Conservation (phyloP, 2,113 vertebrate species). For the Perccottus glenii region DNA sequence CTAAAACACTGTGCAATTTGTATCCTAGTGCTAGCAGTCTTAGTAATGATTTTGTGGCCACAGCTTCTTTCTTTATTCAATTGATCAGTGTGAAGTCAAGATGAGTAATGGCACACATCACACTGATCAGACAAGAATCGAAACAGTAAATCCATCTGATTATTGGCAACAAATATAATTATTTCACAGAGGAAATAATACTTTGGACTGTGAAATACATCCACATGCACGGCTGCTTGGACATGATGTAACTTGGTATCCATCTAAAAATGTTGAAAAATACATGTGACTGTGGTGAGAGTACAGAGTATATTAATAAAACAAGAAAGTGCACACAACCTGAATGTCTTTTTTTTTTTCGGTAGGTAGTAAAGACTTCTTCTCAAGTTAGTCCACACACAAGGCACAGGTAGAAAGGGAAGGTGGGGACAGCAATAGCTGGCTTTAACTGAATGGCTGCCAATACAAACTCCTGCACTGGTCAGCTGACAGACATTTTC, state of each 20-base stretch:
- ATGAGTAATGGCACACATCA: slow-evolving; percentile 1
- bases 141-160: slow-evolving; percentile 13
- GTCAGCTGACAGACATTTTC: neutral
- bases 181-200: slow-evolving; percentile 56
- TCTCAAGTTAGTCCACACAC: slow-evolving; percentile 10
- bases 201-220: slow-evolving; percentile 38
- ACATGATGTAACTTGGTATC: slow-evolving; percentile 44
- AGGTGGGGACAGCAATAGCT: slow-evolving; percentile 10
- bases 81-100: slow-evolving; percentile 4
- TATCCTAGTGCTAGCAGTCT: slow-evolving; percentile 10
- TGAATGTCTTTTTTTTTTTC: slow-evolving; percentile 18
- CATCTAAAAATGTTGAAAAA: slow-evolving; percentile 66
- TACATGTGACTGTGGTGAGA: slow-evolving; percentile 55
- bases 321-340: slow-evolving; percentile 46
- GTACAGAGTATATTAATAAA: slow-evolving; percentile 71
- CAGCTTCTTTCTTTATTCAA: slow-evolving; percentile 1
- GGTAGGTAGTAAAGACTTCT: slow-evolving; percentile 29
- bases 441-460: slow-evolving; percentile 21
- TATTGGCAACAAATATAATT: slow-evolving; percentile 43
- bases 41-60: slow-evolving; percentile 1
- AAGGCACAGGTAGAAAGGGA: slow-evolving; percentile 1
- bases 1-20: slow-evolving; percentile 11
- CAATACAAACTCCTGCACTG: slow-evolving; percentile 10
- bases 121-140: neutral
- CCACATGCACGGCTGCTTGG: slow-evolving; percentile 21